Base-by-base conservation (phyloP, 2,797 vertebrate species). In the Poeciliopsis turneri region DNA sequence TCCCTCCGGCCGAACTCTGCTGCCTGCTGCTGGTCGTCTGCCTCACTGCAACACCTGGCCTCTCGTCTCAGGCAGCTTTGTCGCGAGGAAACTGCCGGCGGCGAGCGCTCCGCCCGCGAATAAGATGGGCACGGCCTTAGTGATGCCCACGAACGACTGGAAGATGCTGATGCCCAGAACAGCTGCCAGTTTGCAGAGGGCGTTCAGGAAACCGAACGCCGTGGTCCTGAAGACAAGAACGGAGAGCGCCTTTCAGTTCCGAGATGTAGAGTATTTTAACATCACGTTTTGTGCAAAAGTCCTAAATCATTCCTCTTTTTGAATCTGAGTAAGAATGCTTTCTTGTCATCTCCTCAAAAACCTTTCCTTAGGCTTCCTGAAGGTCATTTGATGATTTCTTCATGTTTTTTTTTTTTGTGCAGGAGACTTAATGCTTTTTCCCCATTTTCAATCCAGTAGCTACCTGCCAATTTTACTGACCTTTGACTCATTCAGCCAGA, bases 101-200 rank as follows among this genome's bases (percentile, higher is more conserved):
- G 97, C 98, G 4, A 99, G 96, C 0, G 98, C 98, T 0, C 97
- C 96, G 0, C 97, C 98, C 0, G 98, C 98, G 4, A 99, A 95
- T 18, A 99, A 81, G 94, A 99, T 99, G 85, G 98, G 98, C 71
- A 98, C 96, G 0, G 98, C 97, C 93, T 99, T 98, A 86, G 98
- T 98, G 94, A 99, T 96, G 76, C 97, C 98, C 30, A 99, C 98
- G 2, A 99, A 98, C 1, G 98, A 99, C 1, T 97, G 97, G 95
- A 99, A 99, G 95, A 98, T 99, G 95, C 97, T 98, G 94, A 99
- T 99, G 75, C 98, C 98, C 95, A 99, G 90, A 66, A 99, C 98
- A 0, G 98, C 98, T 0, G 98, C 98, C 92, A 99, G 93, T 86
- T 99, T 99, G 85, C 98, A 98, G 69, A 99, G 94, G 0, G 98